Percentiles rank a stretch among this genome's conserved stretches.
Evolutionary conservation across 2,797 vertebrate species (phyloP).

Genomic region (Luscinia luscinia): DNA sequence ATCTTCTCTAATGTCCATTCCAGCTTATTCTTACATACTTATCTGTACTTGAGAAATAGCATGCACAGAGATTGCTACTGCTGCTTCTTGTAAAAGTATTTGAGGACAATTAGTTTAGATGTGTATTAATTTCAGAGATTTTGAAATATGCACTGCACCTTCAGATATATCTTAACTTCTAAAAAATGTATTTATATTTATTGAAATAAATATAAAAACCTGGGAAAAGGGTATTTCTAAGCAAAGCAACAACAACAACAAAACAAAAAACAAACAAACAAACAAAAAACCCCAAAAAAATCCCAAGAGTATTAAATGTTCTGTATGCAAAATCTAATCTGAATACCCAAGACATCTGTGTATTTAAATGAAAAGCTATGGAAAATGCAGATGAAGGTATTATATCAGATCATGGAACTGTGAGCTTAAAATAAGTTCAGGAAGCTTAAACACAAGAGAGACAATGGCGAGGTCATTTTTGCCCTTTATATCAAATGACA

Average conservation of each 20-base stretch:
- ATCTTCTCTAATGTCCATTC: background rate
- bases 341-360: background rate
- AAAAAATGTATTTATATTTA: background rate
- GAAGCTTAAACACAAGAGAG: background rate
- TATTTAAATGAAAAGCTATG: background rate
- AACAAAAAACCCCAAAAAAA: background rate
- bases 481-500: background rate
- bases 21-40: background rate
- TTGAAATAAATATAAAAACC: background rate
- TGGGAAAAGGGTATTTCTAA: background rate
- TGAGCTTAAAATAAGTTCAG: background rate
- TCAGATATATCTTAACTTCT: background rate
- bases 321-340: background rate
- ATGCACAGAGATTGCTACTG: background rate
- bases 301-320: background rate
- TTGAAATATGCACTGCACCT: background rate
- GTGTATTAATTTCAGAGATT: background rate
- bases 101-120: background rate
- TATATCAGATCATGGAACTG: background rate
- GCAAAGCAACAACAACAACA: background rate
- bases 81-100: background rate
- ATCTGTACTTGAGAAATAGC: background rate
- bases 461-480: background rate
- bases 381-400: background rate
- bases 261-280: too few relatives aligned